phyloP scores from a whole-genome alignment of 2,797 vertebrate genomes.

The Manis javanica region DNA sequence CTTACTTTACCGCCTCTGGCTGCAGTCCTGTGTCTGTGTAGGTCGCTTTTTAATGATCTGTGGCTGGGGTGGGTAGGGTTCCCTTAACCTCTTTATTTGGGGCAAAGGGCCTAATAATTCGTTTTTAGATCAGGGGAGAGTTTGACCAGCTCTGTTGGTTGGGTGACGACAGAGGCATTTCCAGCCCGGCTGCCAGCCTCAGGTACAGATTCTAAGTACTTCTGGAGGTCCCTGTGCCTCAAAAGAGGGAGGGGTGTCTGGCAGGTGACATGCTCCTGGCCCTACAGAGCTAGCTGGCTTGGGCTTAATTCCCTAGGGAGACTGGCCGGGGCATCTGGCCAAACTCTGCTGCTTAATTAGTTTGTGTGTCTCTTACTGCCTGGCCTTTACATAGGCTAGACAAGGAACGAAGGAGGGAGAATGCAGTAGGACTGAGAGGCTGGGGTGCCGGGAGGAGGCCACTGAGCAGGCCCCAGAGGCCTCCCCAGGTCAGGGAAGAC shows the following conservation, averaged over 20 bases:
- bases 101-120: constrained; percentile 65
- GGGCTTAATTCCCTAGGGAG: constrained; percentile 64
- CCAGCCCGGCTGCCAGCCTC: neutral
- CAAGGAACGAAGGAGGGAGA: neutral
- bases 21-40: constrained; percentile 76
- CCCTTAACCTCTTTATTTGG: constrained; percentile 62
- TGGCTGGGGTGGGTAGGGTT: constrained; percentile 75
- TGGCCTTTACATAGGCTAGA: constrained; percentile 47
- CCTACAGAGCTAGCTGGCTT: constrained; percentile 41
- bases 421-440: neutral
- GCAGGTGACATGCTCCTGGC: neutral
- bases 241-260: neutral
- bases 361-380: constrained; percentile 77
- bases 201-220: neutral
- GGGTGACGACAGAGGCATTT: neutral
- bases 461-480: neutral
- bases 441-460: neutral
- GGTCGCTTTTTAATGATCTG: constrained; percentile 82
- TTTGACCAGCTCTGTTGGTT: neutral
- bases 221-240: neutral
- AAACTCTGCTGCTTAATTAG: constrained; percentile 80
- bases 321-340: constrained; percentile 73
- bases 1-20: constrained; percentile 47
- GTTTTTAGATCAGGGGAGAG: constrained; percentile 49
- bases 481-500: neutral